Base-by-base conservation (phyloP, 1,140 invertebrate genomes). In the Lamellibrachia luymesi region DNA sequence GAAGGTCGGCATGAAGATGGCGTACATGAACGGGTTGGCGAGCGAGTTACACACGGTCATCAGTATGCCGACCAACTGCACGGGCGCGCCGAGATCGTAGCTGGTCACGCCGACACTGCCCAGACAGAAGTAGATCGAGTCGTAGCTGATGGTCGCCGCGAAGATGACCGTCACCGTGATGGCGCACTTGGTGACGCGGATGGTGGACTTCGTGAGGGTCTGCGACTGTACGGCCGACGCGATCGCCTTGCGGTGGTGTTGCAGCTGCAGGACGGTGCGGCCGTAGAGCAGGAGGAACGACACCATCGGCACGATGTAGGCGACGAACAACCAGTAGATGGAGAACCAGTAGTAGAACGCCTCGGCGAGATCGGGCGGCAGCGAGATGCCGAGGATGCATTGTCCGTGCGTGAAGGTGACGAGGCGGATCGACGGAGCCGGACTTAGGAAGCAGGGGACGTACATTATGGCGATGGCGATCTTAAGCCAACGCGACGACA, bases 21-120 rank as follows among this genome's bases (percentile, higher is more conserved):
- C 92, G 52, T 93, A 93, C 27, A 93, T 80, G 56, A 93, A 93
- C 7, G 92, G 92, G 52, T 80, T 93, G 56, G 89, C 92, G 13
- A 49, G 49, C 1, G 92, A 93, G 92, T 93, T 93, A 56, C 56
- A 49, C 10, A 89, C 89, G 6, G 92, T 89, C 25, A 93, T 52
- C 56, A 93, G 89, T 7, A 93, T 51, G 51, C 92, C 92, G 52
- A 90, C 92, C 22, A 89, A n/a, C 64, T 93, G 92, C 49, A 49
- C 38, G 38, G 92, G 92, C 89, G 56, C 8, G 4, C 52, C 52
- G n/a, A 93, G 80, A 4, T 80, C 51, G 64, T 93, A 89, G 38
- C 27, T 51, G 51, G 38, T 56, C n/a, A 50, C 92, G 50, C 52
- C 50, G 50, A 49, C 51, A 52, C 2, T 51, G 52, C 92, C 50